phyloP scores from a whole-genome alignment of 2,113 vertebrate species.

The Sander lucioperca region DNA sequence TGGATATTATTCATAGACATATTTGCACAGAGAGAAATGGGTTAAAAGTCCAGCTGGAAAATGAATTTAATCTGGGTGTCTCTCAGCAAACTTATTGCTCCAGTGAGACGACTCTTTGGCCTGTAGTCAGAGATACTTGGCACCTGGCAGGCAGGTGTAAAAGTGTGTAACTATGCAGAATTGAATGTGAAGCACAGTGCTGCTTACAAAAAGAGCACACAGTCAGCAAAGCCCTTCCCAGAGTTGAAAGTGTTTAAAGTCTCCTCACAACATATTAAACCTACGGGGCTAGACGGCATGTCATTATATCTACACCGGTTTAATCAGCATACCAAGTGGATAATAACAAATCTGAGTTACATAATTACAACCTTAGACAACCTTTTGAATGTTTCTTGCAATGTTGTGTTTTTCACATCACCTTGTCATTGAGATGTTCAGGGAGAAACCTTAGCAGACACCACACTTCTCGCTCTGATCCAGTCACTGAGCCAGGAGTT shows the following conservation, averaged over 20 bases:
- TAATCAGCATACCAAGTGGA: slow-evolving; percentile 30
- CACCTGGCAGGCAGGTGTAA: slow-evolving; percentile 37
- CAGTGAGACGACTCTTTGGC: slow-evolving; percentile 13
- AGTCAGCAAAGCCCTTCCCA: slow-evolving; percentile 13
- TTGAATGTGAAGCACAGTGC: slow-evolving; percentile 8
- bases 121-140: background rate
- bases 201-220: background rate
- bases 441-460: slow-evolving; percentile 52
- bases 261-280: background rate
- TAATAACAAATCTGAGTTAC: slow-evolving; percentile 22
- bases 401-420: slow-evolving; percentile 34
- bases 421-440: slow-evolving; percentile 30
- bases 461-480: slow-evolving; percentile 53
- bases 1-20: background rate
- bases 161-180: slow-evolving; percentile 47
- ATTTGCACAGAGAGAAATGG: background rate
- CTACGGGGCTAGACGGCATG: background rate
- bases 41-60: background rate
- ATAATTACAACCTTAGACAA: slow-evolving; percentile 54
- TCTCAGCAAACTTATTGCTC: background rate
- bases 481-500: slow-evolving; percentile 55
- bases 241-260: slow-evolving; percentile 9
- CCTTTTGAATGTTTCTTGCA: slow-evolving; percentile 37
- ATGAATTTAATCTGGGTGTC: background rate
- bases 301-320: background rate